A percentile compares a stretch with the other conserved stretches of the same genome.
These are phyloP conservation scores for Chromobotia macracanthus DNA, from an alignment of 2,797 vertebrate genomes.

Conservation along the genomic window DNA sequence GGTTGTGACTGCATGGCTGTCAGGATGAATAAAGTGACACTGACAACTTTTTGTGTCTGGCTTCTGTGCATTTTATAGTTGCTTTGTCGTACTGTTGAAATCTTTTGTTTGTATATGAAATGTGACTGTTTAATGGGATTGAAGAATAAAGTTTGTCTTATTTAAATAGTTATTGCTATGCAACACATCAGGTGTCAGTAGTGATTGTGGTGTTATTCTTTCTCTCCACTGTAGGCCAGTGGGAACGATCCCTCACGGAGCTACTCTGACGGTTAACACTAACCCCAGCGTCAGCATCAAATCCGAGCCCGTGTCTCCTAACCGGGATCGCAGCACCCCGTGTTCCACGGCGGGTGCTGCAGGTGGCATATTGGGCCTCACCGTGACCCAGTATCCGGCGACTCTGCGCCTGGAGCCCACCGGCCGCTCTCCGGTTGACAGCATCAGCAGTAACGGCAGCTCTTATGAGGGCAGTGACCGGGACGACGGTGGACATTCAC, in stretches of 20 bases:
- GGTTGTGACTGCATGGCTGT: conserved; percentile 9
- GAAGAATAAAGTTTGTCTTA: background rate
- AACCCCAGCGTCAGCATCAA: conserved; percentile 94
- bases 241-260: conserved; percentile 84
- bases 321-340: conserved; percentile 89
- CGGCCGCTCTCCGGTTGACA: conserved; percentile 88
- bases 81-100: background rate
- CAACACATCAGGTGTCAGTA: conserved; percentile 1
- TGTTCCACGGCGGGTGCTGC: conserved; percentile 67
- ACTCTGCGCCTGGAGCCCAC: conserved; percentile 75
- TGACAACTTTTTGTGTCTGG: conserved; percentile 4
- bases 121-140: conserved; percentile 2
- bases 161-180: background rate
- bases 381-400: conserved; percentile 73
- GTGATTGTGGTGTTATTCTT: background rate
- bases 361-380: conserved; percentile 63
- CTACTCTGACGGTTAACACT: conserved; percentile 90
- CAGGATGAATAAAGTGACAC: background rate
- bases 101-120: conserved; percentile 3
- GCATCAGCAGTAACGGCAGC: conserved; percentile 94
- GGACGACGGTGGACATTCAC: conserved; percentile 82
- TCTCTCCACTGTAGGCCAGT: conserved; percentile 79
- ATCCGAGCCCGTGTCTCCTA: conserved; percentile 92
- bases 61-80: conserved; percentile 28
- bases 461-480: conserved; percentile 91